Conservation (phyloP, 2,797 vertebrate species). For the Alosa sapidissima region DNA sequence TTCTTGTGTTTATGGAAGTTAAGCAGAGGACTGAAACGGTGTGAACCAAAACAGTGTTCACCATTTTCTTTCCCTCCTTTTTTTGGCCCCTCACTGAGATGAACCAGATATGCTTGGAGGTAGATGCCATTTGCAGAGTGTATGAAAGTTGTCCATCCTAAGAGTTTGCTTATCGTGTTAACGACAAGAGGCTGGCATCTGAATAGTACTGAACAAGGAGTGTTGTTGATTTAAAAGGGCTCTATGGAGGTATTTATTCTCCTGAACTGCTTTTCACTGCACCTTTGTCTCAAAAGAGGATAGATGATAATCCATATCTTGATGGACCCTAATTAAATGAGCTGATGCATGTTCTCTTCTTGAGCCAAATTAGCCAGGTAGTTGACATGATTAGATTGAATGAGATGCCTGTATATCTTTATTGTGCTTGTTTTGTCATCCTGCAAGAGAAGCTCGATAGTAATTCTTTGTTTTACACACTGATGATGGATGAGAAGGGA, state of each 20-base stretch:
- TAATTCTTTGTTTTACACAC: not conserved
- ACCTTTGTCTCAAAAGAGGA: not conserved
- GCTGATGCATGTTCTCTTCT: not conserved
- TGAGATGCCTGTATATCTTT: no score
- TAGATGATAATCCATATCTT: no score
- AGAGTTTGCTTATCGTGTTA: conserved; percentile 21
- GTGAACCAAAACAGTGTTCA: conserved; percentile 34
- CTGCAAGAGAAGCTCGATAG: not conserved
- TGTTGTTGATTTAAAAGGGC: not conserved
- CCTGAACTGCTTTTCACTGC: not conserved
- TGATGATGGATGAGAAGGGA: not conserved
- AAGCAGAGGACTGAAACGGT: conserved; percentile 29
- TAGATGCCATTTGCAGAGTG: conserved; percentile 27
- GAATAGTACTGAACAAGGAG: not conserved
- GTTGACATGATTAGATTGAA: not conserved
- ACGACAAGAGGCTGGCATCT: conserved; percentile 4
- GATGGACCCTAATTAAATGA: not conserved
- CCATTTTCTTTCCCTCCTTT: not conserved
- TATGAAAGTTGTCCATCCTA: conserved; percentile 29
- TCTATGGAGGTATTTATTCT: not conserved
- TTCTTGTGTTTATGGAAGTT: conserved; percentile 52
- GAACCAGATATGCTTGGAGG: conserved; percentile 41
- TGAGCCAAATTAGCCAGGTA: not conserved
- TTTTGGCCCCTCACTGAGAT: conserved; percentile 16
- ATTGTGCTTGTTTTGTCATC: not conserved